Evolutionary conservation across 2,113 vertebrate species (phyloP).

Genomic region (Pelodiscus sinensis): DNA sequence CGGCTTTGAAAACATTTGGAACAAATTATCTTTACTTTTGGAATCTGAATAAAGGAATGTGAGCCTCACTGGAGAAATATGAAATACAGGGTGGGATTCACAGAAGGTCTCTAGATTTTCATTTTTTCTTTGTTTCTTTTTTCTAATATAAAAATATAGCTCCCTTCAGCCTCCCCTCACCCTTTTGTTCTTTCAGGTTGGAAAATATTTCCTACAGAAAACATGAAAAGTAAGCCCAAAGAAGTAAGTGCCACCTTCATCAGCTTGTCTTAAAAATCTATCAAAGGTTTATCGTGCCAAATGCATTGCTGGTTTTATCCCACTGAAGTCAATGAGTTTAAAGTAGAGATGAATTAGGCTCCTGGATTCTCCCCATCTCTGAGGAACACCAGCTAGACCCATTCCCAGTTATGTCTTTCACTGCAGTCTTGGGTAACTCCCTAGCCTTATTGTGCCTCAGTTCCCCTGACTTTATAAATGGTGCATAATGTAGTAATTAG

Average conservation of each 20-base stretch:
- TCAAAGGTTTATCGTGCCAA: background rate
- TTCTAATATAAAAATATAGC: constrained; percentile 22
- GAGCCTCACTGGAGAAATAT: constrained; percentile 81
- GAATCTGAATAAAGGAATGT: constrained; percentile 84
- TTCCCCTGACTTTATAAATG: constrained; percentile 1
- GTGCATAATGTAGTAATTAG: background rate
- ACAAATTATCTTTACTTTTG: constrained; percentile 86
- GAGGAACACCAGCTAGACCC: background rate
- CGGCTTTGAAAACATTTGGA: constrained; percentile 86
- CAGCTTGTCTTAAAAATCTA: background rate
- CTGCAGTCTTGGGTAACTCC: background rate
- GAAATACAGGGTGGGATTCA: constrained; percentile 80
- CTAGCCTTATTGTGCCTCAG: background rate
- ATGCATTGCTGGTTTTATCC: background rate
- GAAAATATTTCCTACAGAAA: constrained; percentile 60
- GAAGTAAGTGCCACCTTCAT: background rate
- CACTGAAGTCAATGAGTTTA: background rate
- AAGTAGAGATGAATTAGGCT: background rate
- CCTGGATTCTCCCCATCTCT: background rate
- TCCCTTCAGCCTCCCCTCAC: background rate
- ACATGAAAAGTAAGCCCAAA: constrained; percentile 21
- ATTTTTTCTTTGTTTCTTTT: background rate
- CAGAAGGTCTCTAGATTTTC: constrained; percentile 71
- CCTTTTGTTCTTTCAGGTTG: constrained; percentile 53
- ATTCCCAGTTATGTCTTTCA: background rate